These are phyloP conservation scores for Ormyrus pomaceus DNA, from an alignment of 2,888 invertebrate species.

Conservation along the genomic window DNA sequence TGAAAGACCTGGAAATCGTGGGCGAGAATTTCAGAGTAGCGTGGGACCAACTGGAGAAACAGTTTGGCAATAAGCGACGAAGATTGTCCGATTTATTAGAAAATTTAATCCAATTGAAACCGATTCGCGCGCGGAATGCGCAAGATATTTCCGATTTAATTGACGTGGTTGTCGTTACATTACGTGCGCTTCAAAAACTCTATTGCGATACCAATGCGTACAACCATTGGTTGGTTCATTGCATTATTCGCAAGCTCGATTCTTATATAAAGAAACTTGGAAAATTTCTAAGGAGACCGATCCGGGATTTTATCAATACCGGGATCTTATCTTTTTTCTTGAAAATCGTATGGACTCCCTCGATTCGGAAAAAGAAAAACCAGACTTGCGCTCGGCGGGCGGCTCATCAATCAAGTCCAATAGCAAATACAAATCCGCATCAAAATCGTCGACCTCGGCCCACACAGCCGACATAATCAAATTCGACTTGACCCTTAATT, in stretches of 20 bases:
- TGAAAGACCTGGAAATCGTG: not conserved
- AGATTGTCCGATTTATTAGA: not conserved
- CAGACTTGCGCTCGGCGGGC: not conserved
- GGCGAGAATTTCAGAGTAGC: conserved; percentile 1
- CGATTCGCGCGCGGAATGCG: not conserved
- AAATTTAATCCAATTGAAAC: not conserved
- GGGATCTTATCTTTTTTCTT: not conserved
- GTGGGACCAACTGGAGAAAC: not conserved
- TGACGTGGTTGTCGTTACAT: no score
- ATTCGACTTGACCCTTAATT: no score
- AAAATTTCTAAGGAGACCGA: not conserved
- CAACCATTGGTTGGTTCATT: not conserved
- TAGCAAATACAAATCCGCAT: not conserved
- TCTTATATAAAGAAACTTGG: not conserved
- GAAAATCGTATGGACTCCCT: not conserved
- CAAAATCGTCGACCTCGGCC: not conserved
- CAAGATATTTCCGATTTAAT: not conserved
- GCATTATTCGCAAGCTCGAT: not conserved
- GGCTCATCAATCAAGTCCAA: not conserved
- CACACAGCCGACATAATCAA: not conserved
- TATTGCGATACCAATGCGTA: no score
- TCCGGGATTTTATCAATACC: not conserved
- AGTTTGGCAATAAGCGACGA: not conserved
- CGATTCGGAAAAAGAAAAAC: not conserved
- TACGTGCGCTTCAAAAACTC: no score